Conservation (phyloP, 2,888 invertebrate species). For the Trachelus iudaicus region DNA sequence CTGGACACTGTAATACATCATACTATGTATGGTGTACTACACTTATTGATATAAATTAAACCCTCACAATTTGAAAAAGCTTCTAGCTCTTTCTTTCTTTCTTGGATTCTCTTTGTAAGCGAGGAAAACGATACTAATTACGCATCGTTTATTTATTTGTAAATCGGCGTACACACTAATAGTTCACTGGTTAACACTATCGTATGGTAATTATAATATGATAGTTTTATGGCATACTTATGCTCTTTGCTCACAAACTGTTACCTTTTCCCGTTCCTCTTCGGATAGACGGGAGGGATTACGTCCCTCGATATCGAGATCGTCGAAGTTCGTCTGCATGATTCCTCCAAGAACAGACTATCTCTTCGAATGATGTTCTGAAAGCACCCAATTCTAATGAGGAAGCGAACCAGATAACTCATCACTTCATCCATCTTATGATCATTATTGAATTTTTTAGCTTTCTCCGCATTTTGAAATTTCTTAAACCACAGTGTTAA, state of each 20-base stretch:
- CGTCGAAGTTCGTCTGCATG: conserved; percentile 63
- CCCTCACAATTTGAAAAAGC: neutral
- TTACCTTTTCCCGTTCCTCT: conserved; percentile 64
- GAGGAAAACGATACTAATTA: neutral
- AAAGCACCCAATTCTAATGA: conserved; percentile 28
- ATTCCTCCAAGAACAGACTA: conserved; percentile 26
- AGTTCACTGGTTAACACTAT: neutral
- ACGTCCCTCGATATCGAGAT: conserved; percentile 64
- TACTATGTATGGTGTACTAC: neutral
- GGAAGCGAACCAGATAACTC: conserved; percentile 9
- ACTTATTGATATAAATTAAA: neutral
- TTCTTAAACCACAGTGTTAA: conserved; percentile 7
- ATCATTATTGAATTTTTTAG: conserved; percentile 16
- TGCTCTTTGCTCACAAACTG: neutral
- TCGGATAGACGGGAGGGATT: conserved; percentile 60
- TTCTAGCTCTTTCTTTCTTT: neutral
- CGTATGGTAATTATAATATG: neutral
- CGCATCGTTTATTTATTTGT: neutral
- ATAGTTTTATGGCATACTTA: neutral
- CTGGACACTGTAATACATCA: neutral
- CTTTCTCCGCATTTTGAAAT: conserved; percentile 10
- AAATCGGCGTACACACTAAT: neutral
- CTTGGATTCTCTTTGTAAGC: neutral
- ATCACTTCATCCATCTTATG: conserved; percentile 17
- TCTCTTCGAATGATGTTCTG: conserved; percentile 37